phyloP scores from a whole-genome alignment of 2,113 vertebrate species.

The Fulica atra region DNA sequence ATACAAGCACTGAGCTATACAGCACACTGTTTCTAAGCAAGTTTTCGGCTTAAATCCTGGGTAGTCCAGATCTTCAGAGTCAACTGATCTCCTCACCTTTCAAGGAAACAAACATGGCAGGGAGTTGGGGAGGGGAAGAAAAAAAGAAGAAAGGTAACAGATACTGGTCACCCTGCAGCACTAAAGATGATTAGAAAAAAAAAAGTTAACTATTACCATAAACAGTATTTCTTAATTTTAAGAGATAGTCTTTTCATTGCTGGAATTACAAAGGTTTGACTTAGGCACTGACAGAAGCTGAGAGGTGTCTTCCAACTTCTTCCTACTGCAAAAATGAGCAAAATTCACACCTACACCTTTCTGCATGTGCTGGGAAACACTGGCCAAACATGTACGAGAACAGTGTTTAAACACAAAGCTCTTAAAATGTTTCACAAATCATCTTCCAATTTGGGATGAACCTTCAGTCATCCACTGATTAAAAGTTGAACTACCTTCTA shows the following conservation, averaged over 20 bases:
- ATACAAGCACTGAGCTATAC: background rate
- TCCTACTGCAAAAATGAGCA: background rate
- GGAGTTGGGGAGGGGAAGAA: rapidly evolving
- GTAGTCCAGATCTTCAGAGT: background rate
- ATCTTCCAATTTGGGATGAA: background rate
- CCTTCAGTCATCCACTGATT: background rate
- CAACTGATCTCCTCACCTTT: background rate
- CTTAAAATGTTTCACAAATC: background rate
- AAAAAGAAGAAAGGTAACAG: background rate
- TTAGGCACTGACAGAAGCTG: background rate
- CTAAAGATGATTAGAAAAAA: background rate
- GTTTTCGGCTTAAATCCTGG: background rate
- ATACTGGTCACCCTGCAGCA: background rate
- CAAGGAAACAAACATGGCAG: background rate
- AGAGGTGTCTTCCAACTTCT: background rate
- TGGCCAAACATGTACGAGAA: background rate
- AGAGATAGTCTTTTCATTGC: background rate
- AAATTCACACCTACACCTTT: background rate
- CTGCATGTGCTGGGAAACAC: background rate
- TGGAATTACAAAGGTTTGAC: background rate
- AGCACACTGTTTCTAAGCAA: background rate
- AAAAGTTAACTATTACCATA: background rate
- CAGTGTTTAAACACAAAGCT: background rate
- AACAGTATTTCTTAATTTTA: background rate
- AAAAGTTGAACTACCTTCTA: background rate